A percentile compares a stretch with the other conserved stretches of the same genome.
phyloP scores from a whole-genome alignment of 2,797 vertebrate genomes.

The Gouania willdenowi region DNA sequence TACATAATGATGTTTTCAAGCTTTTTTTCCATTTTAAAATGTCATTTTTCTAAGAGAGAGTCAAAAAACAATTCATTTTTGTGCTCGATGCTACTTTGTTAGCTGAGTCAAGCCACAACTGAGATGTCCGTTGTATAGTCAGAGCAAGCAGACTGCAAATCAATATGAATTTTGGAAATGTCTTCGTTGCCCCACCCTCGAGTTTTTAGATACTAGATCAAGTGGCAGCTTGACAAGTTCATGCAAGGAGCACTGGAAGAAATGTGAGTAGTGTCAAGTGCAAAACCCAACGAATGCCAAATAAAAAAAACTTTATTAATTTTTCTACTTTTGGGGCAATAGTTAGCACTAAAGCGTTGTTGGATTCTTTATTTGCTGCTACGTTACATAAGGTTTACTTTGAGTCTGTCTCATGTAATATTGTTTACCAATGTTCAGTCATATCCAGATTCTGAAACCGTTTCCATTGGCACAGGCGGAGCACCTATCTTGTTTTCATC shows the following conservation, averaged over 20 bases:
- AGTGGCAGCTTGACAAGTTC: slow-evolving; percentile 67
- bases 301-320: slow-evolving; percentile 49
- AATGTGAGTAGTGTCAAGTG: slow-evolving; percentile 56
- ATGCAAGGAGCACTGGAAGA: slow-evolving; percentile 52
- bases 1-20: no score
- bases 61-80: no score
- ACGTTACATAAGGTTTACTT: not conserved
- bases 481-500: no score
- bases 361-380: slow-evolving; percentile 29
- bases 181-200: slow-evolving; percentile 46
- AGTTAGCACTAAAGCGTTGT: slow-evolving; percentile 32
- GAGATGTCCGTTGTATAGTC: slow-evolving; percentile 3
- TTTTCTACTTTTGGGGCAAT: slow-evolving; percentile 42
- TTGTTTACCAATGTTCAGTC: no score
- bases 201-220: slow-evolving; percentile 47
- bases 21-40: no score
- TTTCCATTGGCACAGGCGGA: no score
- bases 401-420: no score
- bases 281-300: slow-evolving; percentile 64
- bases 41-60: slow-evolving; percentile 8
- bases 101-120: not conserved
- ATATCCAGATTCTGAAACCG: no score
- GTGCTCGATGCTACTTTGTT: no score
- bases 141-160: slow-evolving; percentile 18
- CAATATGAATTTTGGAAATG: slow-evolving; percentile 36